Conservation (phyloP, 1,140 invertebrate species). For the Pollicipes pollicipes region DNA sequence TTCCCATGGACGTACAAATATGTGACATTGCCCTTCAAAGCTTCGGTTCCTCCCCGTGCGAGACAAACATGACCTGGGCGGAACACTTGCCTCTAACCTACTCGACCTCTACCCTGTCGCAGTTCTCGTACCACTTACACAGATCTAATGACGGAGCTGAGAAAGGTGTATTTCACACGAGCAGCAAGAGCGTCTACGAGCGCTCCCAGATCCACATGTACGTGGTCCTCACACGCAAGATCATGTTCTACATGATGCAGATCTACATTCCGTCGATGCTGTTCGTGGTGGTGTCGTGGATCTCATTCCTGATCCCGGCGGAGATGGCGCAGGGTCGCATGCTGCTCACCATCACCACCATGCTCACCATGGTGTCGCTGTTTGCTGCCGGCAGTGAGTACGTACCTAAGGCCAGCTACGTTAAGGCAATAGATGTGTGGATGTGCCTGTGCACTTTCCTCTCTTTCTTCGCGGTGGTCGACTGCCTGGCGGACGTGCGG, state of each 20-base stretch:
- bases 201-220: background rate
- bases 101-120: background rate
- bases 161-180: background rate
- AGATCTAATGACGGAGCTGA: background rate
- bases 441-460: conserved; percentile 46
- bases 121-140: background rate
- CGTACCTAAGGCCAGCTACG: conserved; percentile 29
- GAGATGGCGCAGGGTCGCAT: conserved; percentile 40
- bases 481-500: background rate
- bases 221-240: background rate
- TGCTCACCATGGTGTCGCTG: conserved; percentile 14
- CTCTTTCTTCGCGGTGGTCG: conserved; percentile 18
- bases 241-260: conserved; percentile 13
- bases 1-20: background rate
- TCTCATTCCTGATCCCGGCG: conserved; percentile 41
- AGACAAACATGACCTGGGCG: background rate
- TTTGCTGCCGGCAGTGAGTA: conserved; percentile 6
- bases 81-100: background rate
- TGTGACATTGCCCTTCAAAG: background rate
- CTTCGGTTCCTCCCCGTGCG: background rate
- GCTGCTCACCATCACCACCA: conserved; percentile 35
- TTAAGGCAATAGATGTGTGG: conserved; percentile 51
- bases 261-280: conserved; percentile 40
- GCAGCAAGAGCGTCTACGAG: background rate
- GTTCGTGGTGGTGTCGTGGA: conserved; percentile 46